Percentiles rank a stretch among this genome's conserved stretches.
Conservation (phyloP, 1,140 invertebrate species). For the Conopomorpha cramerella region DNA sequence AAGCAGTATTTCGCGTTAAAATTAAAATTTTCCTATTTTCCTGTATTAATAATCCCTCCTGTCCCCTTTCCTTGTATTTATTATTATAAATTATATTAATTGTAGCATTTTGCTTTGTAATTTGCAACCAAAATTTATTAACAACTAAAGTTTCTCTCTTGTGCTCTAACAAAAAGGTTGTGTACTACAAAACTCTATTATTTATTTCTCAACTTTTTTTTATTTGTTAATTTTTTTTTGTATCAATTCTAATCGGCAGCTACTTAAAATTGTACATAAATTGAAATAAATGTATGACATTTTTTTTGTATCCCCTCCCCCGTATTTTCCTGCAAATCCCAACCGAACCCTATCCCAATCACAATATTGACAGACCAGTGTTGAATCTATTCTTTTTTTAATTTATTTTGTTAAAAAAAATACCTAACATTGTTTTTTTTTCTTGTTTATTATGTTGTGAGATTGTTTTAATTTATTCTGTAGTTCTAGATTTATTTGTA, state of each 20-base stretch:
- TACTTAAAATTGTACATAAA: slow-evolving; percentile 49
- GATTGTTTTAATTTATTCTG: slow-evolving; percentile 54
- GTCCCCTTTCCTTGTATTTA: slow-evolving; percentile 42
- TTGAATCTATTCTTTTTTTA: slow-evolving; percentile 38
- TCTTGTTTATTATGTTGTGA: slow-evolving; percentile 47
- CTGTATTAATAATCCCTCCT: too few relatives aligned
- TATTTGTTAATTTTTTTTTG: slow-evolving; percentile 40
- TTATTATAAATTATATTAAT: slow-evolving; percentile 37
- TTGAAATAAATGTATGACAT: slow-evolving; percentile 58
- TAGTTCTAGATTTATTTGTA: slow-evolving; percentile 31
- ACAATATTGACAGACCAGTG: slow-evolving; percentile 59
- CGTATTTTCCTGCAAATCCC: slow-evolving; percentile 9
- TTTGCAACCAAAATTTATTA: slow-evolving; percentile 32
- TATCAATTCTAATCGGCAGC: slow-evolving; percentile 47
- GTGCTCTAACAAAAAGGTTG: background rate
- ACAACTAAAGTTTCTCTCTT: slow-evolving; percentile 13
- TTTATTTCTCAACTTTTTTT: slow-evolving; percentile 30
- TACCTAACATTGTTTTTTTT: slow-evolving; percentile 47
- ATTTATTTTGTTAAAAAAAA: slow-evolving; percentile 43
- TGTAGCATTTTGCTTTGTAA: slow-evolving; percentile 44
- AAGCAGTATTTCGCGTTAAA: too few relatives aligned
- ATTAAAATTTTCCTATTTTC: too few relatives aligned
- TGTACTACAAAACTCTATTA: slow-evolving; percentile 4
- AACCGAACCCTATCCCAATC: slow-evolving; percentile 11
- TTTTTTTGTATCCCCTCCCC: slow-evolving; percentile 8